phyloP scores from a whole-genome alignment of 2,888 invertebrate genomes.

The Hedychridium roseum region DNA sequence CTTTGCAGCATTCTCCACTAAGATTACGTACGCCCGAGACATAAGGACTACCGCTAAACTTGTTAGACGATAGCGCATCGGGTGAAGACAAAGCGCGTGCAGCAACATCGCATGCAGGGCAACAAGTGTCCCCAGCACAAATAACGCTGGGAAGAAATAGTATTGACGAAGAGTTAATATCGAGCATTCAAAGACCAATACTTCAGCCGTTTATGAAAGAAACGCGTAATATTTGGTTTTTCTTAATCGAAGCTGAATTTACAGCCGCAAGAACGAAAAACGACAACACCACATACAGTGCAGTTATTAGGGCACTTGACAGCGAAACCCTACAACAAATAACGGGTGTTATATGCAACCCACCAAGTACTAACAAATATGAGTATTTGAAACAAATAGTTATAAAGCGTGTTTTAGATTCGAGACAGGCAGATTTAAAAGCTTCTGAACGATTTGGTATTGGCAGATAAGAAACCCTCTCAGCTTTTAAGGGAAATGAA shows the following conservation, averaged over 20 bases:
- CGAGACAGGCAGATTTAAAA: constrained; percentile 5
- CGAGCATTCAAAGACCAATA: constrained; percentile 3
- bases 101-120: no score
- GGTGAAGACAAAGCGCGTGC: no score
- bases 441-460: constrained; percentile 2
- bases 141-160: no score
- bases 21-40: no score
- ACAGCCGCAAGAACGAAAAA: not conserved
- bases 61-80: no score
- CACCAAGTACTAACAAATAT: constrained; percentile 10
- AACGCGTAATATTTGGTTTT: constrained; percentile 12
- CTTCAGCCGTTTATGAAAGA: constrained; percentile 11
- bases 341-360: constrained; percentile 5
- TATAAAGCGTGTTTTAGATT: constrained; percentile 9
- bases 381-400: constrained; percentile 4
- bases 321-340: constrained; percentile 1
- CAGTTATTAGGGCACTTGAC: constrained; percentile 6
- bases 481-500: no score
- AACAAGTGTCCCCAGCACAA: no score
- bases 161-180: constrained; percentile 1
- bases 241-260: constrained; percentile 7
- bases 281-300: constrained; percentile 7
- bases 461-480: no score
- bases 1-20: no score
- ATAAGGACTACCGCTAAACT: no score